Percentiles rank a stretch among this genome's conserved stretches.
Conservation (phyloP, 2,888 invertebrate species). For the Elgonia sp. region DNA sequence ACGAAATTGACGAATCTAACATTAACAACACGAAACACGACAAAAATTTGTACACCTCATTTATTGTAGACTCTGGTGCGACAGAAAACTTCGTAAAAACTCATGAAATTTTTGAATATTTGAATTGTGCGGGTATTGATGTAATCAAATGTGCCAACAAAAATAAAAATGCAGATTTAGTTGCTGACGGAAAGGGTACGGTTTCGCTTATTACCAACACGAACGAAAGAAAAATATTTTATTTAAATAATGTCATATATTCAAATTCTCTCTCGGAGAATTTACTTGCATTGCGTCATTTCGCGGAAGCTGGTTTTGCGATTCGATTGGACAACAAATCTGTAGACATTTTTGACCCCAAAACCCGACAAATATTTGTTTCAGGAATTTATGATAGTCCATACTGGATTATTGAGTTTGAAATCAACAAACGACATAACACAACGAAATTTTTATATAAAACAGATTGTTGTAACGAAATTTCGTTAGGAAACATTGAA, state of each 20-base stretch:
- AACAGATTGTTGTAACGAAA: too few species aligned
- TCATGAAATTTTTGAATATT: slow-evolving; percentile 70
- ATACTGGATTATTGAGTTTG: too few species aligned
- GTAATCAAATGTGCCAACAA: slow-evolving; percentile 76
- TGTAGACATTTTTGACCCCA: not conserved
- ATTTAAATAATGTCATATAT: slow-evolving; percentile 72
- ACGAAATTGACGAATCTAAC: not conserved
- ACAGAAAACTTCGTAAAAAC: slow-evolving; percentile 76
- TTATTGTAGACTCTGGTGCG: slow-evolving; percentile 45
- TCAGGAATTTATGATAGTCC: too few species aligned
- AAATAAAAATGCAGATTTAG: slow-evolving; percentile 71
- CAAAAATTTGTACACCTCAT: not conserved
- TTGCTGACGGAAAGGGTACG: slow-evolving; percentile 74
- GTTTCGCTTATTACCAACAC: slow-evolving; percentile 53
- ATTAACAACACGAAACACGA: too few species aligned
- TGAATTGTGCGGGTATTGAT: slow-evolving; percentile 58
- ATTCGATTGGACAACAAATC: not conserved
- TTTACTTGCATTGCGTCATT: slow-evolving; percentile 68
- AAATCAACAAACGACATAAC: too few species aligned
- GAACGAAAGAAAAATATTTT: slow-evolving; percentile 21
- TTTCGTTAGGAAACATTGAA: too few species aligned
- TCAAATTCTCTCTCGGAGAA: slow-evolving; percentile 73
- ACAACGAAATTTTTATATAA: too few species aligned
- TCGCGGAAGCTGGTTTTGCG: not conserved
- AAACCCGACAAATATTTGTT: too few species aligned